Evolutionary conservation across 2,113 vertebrate species (phyloP).

Genomic region (Pseudorectes ferrugineus): DNA sequence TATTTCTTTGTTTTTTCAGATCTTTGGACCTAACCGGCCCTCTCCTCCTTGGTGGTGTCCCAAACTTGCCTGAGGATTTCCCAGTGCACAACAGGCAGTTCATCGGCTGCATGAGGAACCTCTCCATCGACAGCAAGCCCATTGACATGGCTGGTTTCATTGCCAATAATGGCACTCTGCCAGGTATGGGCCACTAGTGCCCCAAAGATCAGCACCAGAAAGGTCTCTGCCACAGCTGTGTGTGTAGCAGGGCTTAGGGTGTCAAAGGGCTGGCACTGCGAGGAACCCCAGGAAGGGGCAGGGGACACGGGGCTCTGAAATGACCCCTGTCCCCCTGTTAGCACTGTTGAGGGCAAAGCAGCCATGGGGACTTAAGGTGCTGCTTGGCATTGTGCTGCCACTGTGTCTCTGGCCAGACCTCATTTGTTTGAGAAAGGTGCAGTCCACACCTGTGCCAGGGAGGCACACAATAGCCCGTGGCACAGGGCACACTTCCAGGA

Average conservation of each 20-base stretch:
- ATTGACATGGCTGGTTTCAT: slow-evolving; percentile 93
- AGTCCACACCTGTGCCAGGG: neutral
- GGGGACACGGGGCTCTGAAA: neutral
- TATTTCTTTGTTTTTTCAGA: slow-evolving; percentile 63
- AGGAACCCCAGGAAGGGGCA: neutral
- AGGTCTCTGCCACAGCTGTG: neutral
- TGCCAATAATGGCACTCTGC: slow-evolving; percentile 91
- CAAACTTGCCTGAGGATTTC: slow-evolving; percentile 94
- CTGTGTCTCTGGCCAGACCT: accelerated
- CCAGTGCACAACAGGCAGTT: slow-evolving; percentile 92
- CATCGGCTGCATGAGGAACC: slow-evolving; percentile 93
- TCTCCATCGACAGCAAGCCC: slow-evolving; percentile 84
- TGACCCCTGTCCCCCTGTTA: neutral
- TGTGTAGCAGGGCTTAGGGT: neutral
- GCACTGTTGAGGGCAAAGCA: neutral
- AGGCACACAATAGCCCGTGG: accelerated
- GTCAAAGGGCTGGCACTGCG: accelerated
- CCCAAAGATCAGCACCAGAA: neutral
- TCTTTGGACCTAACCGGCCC: slow-evolving; percentile 95
- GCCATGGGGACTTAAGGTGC: accelerated
- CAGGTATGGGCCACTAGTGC: slow-evolving; percentile 66
- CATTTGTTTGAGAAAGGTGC: neutral
- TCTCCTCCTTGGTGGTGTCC: slow-evolving; percentile 90
- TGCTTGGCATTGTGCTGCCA: neutral
- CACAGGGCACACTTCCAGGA: neutral